These are phyloP conservation scores for Pyrrhia umbra DNA, from an alignment of 2,888 invertebrate genomes.

Conservation along the genomic window DNA sequence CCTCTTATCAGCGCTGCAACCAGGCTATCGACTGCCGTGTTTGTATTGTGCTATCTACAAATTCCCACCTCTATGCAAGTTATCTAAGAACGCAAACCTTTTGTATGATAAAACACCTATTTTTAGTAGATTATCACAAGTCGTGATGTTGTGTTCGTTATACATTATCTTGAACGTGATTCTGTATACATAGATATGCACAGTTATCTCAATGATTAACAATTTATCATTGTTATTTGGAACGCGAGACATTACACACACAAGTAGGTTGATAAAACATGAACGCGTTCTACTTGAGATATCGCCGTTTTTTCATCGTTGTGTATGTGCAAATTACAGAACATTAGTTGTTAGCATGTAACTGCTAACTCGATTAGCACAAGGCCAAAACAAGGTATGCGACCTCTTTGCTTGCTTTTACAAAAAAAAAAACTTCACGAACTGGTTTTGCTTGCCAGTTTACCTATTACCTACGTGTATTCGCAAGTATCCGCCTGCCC, in stretches of 20 bases:
- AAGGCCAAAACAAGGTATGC: slow-evolving; percentile 86
- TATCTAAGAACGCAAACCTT: slow-evolving; percentile 79
- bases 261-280: slow-evolving; percentile 60
- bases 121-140: slow-evolving; percentile 75
- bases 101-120: slow-evolving; percentile 80
- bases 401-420: slow-evolving; percentile 85
- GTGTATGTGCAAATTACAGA: slow-evolving; percentile 79
- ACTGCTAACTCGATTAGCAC: slow-evolving; percentile 86
- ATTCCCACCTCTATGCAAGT: slow-evolving; percentile 77
- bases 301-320: slow-evolving; percentile 68
- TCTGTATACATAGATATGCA: slow-evolving; percentile 63
- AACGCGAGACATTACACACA: slow-evolving; percentile 58
- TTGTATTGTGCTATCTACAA: slow-evolving; percentile 82
- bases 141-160: slow-evolving; percentile 63
- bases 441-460: slow-evolving; percentile 77
- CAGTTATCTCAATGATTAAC: slow-evolving; percentile 63
- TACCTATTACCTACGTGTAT: slow-evolving; percentile 68
- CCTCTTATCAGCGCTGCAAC: slow-evolving; percentile 81
- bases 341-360: slow-evolving; percentile 81
- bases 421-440: slow-evolving; percentile 71
- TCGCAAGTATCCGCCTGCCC: slow-evolving; percentile 69
- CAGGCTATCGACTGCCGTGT: slow-evolving; percentile 87
- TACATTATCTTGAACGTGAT: slow-evolving; percentile 68
- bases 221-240: slow-evolving; percentile 69
- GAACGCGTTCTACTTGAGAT: slow-evolving; percentile 66